Base-by-base conservation (phyloP, 2,888 invertebrate species). In the Agrotis segetum region DNA sequence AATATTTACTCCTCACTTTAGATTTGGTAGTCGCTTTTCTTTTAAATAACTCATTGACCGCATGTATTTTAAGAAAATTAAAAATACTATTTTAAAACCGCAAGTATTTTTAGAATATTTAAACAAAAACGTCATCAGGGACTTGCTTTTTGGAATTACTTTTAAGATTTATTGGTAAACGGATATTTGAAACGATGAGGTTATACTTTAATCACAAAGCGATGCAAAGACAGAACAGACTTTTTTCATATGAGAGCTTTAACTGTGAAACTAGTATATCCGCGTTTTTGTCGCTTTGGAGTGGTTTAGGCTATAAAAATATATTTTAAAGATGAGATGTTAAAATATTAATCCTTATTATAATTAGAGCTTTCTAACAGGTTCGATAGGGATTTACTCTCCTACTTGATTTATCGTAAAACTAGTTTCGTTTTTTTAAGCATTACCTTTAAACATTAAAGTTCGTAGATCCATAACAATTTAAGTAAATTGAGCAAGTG, bases 1-100 rank as follows among this genome's bases (percentile, higher is more conserved):
- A 70, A 60, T 77, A 60, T 71, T 63, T 53, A 63, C 64, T 53
- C 16, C 19, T n/a, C 16, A 64, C 64, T 74, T 64, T 40, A 24
- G 11, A 16, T 50, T 50, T 16, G 24, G 50, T 40, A 46, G 44
- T 46, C 21, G 21, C 13, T 29, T 44, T 73, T 24, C 34, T 61
- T 70, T 60, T 21, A 24, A 62, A 40, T 14, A 34, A 50, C 9
- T 62, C 24, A 4, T 29, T 62, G 6, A 55, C 14, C 21, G 29
- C 24, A 29, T 4, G 2, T 55, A 2, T 56, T 34, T n/a, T 13
- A n/a, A n/a, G 7, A n/a, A 6, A 7, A 17, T 13, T 34, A 56
- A 17, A 34, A 40, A 40, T 34, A 34, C 1, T 7, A 7, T 34
- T 9, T 11, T 34, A 34, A 17, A 34, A 40, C 9, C 40, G 40